Percentiles rank a stretch among this genome's conserved stretches.
phyloP scores from a whole-genome alignment of 2,797 vertebrate species.

The Buphagus erythrorhynchus region DNA sequence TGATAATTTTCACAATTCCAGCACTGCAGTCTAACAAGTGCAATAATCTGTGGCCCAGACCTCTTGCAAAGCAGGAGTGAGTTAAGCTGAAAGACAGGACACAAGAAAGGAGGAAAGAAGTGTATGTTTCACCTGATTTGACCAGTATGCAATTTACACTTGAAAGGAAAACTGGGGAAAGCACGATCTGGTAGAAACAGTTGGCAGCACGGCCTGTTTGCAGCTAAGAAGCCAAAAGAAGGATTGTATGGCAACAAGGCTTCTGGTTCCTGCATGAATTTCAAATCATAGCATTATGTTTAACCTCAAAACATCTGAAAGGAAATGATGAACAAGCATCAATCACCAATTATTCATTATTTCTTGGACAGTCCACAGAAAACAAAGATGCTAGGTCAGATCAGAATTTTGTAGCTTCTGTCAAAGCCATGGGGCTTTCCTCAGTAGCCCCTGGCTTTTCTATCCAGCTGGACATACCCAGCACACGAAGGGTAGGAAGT shows the following conservation, averaged over 20 bases:
- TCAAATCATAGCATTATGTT: slow-evolving; percentile 1
- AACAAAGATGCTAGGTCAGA: background rate
- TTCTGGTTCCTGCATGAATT: slow-evolving; percentile 26
- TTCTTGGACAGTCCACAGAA: background rate
- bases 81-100: background rate
- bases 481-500: background rate
- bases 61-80: background rate
- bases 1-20: background rate
- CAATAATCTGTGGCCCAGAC: background rate
- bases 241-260: slow-evolving; percentile 44
- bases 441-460: background rate
- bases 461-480: background rate
- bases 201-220: slow-evolving; percentile 54
- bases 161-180: slow-evolving; percentile 45
- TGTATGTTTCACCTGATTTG: background rate
- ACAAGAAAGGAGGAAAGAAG: background rate
- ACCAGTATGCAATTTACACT: slow-evolving; percentile 29
- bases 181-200: background rate
- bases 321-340: background rate
- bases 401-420: background rate
- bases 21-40: slow-evolving; percentile 3
- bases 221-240: slow-evolving; percentile 53
- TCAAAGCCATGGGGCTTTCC: background rate
- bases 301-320: slow-evolving; percentile 41
- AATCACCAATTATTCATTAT: background rate